Conservation (phyloP, 1,140 invertebrate genomes). For the Pseudomyrmex flavicornis region DNA sequence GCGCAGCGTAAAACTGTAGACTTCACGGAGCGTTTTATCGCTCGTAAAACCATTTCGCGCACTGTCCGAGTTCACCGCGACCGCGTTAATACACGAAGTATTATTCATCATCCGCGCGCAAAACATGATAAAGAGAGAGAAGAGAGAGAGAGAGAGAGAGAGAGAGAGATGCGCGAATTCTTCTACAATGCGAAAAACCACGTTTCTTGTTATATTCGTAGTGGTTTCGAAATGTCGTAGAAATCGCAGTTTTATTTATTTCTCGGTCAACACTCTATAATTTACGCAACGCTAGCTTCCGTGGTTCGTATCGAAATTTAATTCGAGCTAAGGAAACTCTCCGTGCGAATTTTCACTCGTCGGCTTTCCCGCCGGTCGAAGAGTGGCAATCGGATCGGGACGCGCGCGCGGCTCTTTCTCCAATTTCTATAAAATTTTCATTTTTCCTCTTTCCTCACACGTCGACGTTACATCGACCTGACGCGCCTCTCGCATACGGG, state of each 20-base stretch:
- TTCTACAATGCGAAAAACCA: neutral
- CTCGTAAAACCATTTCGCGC: constrained; percentile 9
- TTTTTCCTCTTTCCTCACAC: neutral
- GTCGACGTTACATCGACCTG: constrained; percentile 17
- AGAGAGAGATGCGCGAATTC: neutral
- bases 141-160: too few species aligned
- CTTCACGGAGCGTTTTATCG: constrained; percentile 37
- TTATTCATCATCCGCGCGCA: constrained; percentile 9
- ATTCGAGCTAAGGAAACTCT: neutral
- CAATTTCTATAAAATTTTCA: constrained; percentile 50
- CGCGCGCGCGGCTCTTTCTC: neutral
- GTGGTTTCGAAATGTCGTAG: too few species aligned
- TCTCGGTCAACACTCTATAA: neutral
- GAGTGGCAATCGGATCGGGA: neutral
- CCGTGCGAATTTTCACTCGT: constrained; percentile 19
- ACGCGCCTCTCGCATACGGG: constrained; percentile 23
- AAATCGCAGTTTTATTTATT: neutral
- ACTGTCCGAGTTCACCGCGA: constrained; percentile 7
- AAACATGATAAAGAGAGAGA: constrained; percentile 4
- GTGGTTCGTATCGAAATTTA: neutral
- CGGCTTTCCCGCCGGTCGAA: neutral
- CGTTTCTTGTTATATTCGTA: neutral
- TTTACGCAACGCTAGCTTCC: too few species aligned
- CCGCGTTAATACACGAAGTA: constrained; percentile 19
- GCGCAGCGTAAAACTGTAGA: neutral